Percentiles rank a stretch among this genome's conserved stretches.
phyloP scores from a whole-genome alignment of 2,113 vertebrate species.

The Pollimyrus isidori region DNA sequence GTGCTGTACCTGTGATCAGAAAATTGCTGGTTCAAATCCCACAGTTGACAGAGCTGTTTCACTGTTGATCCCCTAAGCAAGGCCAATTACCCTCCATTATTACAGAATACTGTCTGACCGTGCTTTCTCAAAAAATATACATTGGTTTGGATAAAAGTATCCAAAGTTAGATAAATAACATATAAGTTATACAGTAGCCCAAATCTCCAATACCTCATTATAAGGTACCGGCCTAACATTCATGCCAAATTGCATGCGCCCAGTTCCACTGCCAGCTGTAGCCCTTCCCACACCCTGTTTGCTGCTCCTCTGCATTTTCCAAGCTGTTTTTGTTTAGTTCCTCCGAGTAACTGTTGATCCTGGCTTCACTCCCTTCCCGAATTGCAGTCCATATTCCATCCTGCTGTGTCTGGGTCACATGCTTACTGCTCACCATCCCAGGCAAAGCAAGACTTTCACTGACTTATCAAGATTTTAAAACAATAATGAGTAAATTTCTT shows the following conservation, averaged over 20 bases:
- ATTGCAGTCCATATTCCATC: neutral
- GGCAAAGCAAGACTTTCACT: neutral
- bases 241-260: neutral
- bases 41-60: neutral
- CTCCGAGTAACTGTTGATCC: neutral
- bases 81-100: neutral
- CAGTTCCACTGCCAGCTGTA: neutral
- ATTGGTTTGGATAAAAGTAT: neutral
- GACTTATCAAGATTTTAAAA: neutral
- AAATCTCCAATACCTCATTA: neutral
- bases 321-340: neutral
- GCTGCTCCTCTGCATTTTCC: neutral
- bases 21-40: neutral
- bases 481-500: neutral
- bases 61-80: neutral
- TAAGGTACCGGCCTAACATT: neutral
- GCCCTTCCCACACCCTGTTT: neutral
- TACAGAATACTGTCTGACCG: neutral
- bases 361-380: neutral
- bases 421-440: neutral
- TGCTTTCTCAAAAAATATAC: neutral
- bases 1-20: neutral
- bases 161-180: neutral
- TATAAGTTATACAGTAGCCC: neutral
- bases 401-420: neutral